Evolutionary conservation across 2,797 vertebrate species (phyloP).

Genomic region (Epinephelus malabaricus): DNA sequence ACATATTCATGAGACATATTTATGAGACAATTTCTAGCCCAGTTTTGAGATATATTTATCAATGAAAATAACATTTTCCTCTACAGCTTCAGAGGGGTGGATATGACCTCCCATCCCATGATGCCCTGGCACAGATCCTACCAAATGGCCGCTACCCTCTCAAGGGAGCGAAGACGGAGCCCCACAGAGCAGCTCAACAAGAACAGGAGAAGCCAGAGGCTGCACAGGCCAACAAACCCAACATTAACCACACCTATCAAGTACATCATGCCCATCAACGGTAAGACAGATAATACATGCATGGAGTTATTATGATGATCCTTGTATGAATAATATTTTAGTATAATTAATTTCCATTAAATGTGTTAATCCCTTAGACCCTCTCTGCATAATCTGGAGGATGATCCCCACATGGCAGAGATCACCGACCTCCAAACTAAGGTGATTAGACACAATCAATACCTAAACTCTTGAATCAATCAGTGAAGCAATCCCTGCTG

Average conservation of each 20-base stretch:
- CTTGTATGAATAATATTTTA: not conserved
- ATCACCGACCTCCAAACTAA: constrained; percentile 72
- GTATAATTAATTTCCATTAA: not conserved
- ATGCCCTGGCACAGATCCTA: constrained; percentile 80
- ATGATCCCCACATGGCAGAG: constrained; percentile 57
- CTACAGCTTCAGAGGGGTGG: constrained; percentile 61
- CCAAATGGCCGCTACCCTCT: constrained; percentile 39
- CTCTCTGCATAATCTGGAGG: constrained; percentile 46
- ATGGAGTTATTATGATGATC: not conserved
- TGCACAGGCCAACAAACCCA: constrained; percentile 38
- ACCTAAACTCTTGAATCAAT: constrained; percentile 50
- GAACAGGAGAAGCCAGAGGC: constrained; percentile 39
- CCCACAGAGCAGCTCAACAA: constrained; percentile 28
- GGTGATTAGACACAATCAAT: constrained; percentile 69
- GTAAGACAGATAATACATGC: constrained; percentile 29
- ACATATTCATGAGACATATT: not conserved
- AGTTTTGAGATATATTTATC: not conserved
- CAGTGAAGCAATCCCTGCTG: constrained; percentile 31
- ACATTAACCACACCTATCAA: constrained; percentile 71
- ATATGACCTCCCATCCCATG: constrained; percentile 68
- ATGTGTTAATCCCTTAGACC: constrained; percentile 55
- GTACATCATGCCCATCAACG: constrained; percentile 53
- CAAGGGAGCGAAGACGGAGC: constrained; percentile 46
- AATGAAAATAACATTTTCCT: constrained; percentile 13
- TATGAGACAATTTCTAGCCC: not conserved